Percentiles rank a stretch among this genome's conserved stretches.
phyloP scores from a whole-genome alignment of 2,113 vertebrate species.

The Tursiops truncatus region DNA sequence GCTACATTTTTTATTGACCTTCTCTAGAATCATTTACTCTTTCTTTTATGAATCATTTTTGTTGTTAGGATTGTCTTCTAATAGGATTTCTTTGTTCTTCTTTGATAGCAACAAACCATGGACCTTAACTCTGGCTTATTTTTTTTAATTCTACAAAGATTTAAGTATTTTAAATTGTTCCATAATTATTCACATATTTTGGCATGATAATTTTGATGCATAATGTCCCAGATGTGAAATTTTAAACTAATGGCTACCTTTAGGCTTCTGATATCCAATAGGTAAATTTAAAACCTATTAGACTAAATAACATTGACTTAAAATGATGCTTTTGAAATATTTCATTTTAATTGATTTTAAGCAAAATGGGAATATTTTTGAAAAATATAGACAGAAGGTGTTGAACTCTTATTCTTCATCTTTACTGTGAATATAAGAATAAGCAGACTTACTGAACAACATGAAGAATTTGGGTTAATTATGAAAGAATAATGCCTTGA shows the following conservation, averaged over 20 bases:
- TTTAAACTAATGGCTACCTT: constrained; percentile 23
- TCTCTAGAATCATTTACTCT: constrained; percentile 34
- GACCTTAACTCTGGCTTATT: constrained; percentile 34
- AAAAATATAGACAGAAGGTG: not conserved
- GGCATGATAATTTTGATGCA: constrained; percentile 3
- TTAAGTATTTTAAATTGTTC: constrained; percentile 54
- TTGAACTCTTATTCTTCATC: not conserved
- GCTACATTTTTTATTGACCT: not conserved
- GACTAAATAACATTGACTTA: not conserved
- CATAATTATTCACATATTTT: constrained; percentile 57
- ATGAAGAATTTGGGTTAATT: not conserved
- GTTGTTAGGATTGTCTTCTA: constrained; percentile 18
- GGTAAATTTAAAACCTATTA: constrained; percentile 38
- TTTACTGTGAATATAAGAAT: not conserved
- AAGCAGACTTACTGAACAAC: not conserved
- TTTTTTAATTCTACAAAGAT: constrained; percentile 47
- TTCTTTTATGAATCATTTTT: constrained; percentile 39
- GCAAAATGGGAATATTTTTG: not conserved
- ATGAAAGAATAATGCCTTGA: not conserved
- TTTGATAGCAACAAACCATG: constrained; percentile 32
- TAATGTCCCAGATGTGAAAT: constrained; percentile 48
- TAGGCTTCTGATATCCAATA: not conserved
- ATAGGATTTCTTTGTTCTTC: not conserved
- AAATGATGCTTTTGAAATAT: constrained; percentile 5
- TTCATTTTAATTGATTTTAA: constrained; percentile 62